Evolutionary conservation across 1,140 invertebrate genomes (phyloP).

Genomic region (Idris sp.): DNA sequence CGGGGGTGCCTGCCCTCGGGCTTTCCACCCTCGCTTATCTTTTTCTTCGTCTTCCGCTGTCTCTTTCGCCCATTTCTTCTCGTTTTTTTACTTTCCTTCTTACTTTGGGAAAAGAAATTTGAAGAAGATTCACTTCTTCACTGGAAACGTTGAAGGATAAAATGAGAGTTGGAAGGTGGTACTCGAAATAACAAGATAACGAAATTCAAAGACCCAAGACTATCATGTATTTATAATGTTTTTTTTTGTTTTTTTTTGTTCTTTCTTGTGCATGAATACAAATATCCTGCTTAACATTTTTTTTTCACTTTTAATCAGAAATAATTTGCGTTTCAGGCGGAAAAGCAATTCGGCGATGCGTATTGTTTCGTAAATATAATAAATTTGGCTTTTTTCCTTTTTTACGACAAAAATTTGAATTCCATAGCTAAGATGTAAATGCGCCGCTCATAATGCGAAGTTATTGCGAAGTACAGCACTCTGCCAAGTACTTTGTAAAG

Average conservation of each 20-base stretch:
- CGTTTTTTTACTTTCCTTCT: conserved; percentile 33
- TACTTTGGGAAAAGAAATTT: conserved; percentile 37
- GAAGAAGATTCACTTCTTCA: conserved; percentile 41
- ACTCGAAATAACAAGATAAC: conserved; percentile 51
- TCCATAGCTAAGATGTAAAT: conserved; percentile 5
- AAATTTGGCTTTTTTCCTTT: too few species aligned
- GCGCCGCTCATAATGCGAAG: conserved; percentile 22
- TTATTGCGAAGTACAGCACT: conserved; percentile 29
- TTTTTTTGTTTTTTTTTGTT: conserved; percentile 19
- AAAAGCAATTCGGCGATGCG: too few species aligned
- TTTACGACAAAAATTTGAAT: too few species aligned
- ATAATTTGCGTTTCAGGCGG: too few species aligned
- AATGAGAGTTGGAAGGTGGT: conserved; percentile 39
- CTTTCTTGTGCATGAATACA: conserved; percentile 15
- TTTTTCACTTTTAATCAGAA: conserved; percentile 6
- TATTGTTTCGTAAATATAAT: too few species aligned
- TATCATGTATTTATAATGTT: conserved; percentile 47
- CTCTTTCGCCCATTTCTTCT: conserved; percentile 4
- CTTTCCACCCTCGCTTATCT: conserved; percentile 65
- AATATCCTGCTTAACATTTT: conserved; percentile 28
- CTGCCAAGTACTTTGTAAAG: conserved; percentile 28
- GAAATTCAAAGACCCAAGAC: conserved; percentile 45
- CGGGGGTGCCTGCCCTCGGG: conserved; percentile 63
- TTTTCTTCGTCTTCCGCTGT: conserved; percentile 35
- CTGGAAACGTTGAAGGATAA: conserved; percentile 46